Base-by-base conservation (phyloP, 2,888 invertebrate genomes). In the Agonopterix alstromeriana region DNA sequence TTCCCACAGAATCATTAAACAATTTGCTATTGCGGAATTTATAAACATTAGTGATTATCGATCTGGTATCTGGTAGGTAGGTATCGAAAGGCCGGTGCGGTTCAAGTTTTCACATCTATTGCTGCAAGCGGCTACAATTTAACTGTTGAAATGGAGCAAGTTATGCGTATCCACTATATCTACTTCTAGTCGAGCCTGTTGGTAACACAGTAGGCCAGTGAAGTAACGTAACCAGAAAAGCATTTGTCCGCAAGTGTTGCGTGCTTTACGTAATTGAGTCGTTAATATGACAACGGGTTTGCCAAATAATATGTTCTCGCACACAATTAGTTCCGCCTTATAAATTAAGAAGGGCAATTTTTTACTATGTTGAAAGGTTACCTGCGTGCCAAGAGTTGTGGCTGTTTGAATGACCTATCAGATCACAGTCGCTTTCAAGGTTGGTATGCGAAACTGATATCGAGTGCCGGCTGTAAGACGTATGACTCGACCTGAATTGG, bases 321-420 rank as follows among this genome's bases (percentile, higher is more conserved):
- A 43, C 53, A 70, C 73, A 76, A 79, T 82, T 77, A 73, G 83
- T 85, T 83, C 77, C 79, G 82, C 77, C 63, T 78, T 74, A 64
- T 65, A 70, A 74, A 72, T 71, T 74, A 82, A 78, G 73, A 78
- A 81, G 84, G 79, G 78, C 82, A 68, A 59, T 60, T 60, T 66
- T 67, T 60, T 57, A 17, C 27, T 27, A 27, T 53, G 40, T 45
- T 11, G 51, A 49, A 53, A 53, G 50, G 50, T 53, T 48, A 50
- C 43, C 48, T 48, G 50, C 50, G 43, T 48, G 36, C 48, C 54
- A 61, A 61, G 58, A 70, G 63, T 63, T 61, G 60, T 54, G 57
- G 60, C 60, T 54, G 68, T 63, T 48, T 58, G 56, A 61, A 64
- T 65, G 69, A 65, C 73, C 73, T 78, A 75, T 71, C 75, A 65